These are phyloP conservation scores for Ascidia mentula DNA, from an alignment of 23 tunicate species.

Conservation along the genomic window DNA sequence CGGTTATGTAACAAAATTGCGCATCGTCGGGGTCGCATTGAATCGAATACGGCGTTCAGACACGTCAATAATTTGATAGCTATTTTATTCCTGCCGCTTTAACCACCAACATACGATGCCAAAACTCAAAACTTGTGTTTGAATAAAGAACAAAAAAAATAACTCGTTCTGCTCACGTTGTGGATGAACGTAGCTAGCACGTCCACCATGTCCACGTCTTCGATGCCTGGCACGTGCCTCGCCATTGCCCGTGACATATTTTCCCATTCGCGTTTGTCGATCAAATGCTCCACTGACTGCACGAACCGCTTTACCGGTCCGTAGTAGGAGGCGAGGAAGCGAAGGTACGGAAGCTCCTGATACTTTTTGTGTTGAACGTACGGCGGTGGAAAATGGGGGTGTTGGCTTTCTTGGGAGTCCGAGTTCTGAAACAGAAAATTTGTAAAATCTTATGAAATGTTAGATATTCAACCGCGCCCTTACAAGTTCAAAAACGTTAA, in stretches of 20 bases:
- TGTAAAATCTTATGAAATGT: no score
- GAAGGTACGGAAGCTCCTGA: slow-evolving; percentile 50
- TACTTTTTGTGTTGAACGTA: slow-evolving; percentile 31
- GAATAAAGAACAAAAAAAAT: no score
- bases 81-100: no score
- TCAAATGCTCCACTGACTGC: neutral
- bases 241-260: slow-evolving; percentile 19
- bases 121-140: no score
- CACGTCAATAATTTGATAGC: no score
- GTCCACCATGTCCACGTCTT: slow-evolving; percentile 64
- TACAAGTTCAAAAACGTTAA: no score
- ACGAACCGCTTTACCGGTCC: slow-evolving; percentile 51
- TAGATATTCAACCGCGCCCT: no score
- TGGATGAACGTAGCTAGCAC: slow-evolving; percentile 64
- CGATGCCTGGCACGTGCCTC: slow-evolving; percentile 58
- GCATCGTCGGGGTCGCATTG: no score
- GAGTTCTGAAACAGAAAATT: neutral
- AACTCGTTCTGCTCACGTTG: slow-evolving; percentile 28
- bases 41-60: no score
- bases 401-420: neutral
- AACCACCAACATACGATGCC: no score
- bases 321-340: slow-evolving; percentile 47
- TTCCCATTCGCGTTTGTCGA: slow-evolving; percentile 40
- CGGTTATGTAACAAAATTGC: no score
- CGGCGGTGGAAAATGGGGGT: slow-evolving; percentile 40